Conservation (phyloP, 1,140 invertebrate genomes). For the Drosophila erecta region DNA sequence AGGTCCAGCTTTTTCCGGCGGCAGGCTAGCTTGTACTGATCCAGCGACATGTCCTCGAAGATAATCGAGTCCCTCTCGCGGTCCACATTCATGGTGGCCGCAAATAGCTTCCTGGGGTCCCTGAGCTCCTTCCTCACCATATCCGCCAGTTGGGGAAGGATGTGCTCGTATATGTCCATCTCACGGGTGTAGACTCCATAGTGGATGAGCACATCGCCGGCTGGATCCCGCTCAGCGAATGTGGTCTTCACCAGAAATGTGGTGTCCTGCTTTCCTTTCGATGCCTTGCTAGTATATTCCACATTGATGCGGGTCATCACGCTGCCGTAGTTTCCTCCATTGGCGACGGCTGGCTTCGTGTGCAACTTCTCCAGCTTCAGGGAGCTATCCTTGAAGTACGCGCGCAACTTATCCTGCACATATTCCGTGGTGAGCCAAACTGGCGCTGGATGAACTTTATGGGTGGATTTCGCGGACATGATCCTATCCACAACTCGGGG, state of each 20-base stretch:
- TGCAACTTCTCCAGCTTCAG: constrained; percentile 43
- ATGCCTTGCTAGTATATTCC: constrained; percentile 17
- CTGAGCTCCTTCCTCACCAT: constrained; percentile 44
- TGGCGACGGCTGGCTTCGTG: constrained; percentile 53
- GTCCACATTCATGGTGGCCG: constrained; percentile 69
- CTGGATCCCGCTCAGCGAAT: constrained; percentile 55
- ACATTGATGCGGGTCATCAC: constrained; percentile 66
- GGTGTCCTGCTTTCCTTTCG: constrained; percentile 3
- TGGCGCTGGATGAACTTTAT: constrained; percentile 38
- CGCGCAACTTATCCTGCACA: constrained; percentile 55
- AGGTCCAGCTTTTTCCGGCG: constrained; percentile 85
- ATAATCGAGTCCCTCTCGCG: constrained; percentile 55
- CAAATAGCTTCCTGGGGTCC: constrained; percentile 67
- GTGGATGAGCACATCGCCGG: constrained; percentile 43
- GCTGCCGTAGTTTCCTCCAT: constrained; percentile 77
- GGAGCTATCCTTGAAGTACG: constrained; percentile 50
- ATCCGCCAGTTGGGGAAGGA: constrained; percentile 59
- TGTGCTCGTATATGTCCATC: constrained; percentile 67
- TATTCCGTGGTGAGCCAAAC: constrained; percentile 69
- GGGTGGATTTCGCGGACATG: constrained; percentile 33
- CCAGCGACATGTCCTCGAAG: constrained; percentile 82
- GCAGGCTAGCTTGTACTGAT: constrained; percentile 85
- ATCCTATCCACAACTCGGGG: neutral
- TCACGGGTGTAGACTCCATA: constrained; percentile 65
- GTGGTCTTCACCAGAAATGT: constrained; percentile 67